Percentiles rank a stretch among this genome's conserved stretches.
Conservation (phyloP, 30 jellyfish, hydroid and myxozoan species). For the Chrysaora quinquecirrha region DNA sequence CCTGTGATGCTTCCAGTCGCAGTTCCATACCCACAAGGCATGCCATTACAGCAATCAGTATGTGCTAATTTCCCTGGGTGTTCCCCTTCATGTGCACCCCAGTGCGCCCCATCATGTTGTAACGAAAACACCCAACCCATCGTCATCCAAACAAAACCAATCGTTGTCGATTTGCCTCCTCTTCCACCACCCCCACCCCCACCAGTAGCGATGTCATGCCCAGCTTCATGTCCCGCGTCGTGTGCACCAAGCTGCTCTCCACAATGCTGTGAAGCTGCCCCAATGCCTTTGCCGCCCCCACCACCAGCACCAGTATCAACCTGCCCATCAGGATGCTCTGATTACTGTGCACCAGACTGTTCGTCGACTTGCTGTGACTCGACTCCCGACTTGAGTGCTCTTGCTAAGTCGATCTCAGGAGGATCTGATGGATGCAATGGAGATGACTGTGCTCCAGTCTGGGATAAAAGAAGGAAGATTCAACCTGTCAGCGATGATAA, state of each 20-base stretch:
- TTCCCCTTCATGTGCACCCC: slow-evolving; percentile 76
- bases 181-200: slow-evolving; percentile 82
- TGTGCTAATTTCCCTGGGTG: slow-evolving; percentile 74
- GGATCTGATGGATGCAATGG: slow-evolving; percentile 48
- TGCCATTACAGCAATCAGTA: slow-evolving; percentile 52
- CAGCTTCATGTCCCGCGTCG: slow-evolving; percentile 62
- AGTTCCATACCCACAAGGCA: slow-evolving; percentile 26
- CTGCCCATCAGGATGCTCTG: slow-evolving; percentile 87
- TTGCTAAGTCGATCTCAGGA: slow-evolving; percentile 74
- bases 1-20: slow-evolving; percentile 40
- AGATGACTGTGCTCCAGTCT: slow-evolving; percentile 50
- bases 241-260: slow-evolving; percentile 60
- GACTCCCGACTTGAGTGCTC: slow-evolving; percentile 89
- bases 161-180: slow-evolving; percentile 63
- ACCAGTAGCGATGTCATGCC: slow-evolving; percentile 54
- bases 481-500: slow-evolving; percentile 87
- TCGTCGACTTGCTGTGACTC: slow-evolving; percentile 87
- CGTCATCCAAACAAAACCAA: slow-evolving; percentile 40
- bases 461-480: slow-evolving; percentile 83
- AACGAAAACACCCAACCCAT: slow-evolving; percentile 45
- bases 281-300: slow-evolving; percentile 67
- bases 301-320: slow-evolving; percentile 43
- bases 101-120: slow-evolving; percentile 73
- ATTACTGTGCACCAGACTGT: slow-evolving; percentile 90
- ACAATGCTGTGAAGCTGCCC: slow-evolving; percentile 24